A percentile compares a stretch with the other conserved stretches of the same genome.
Conservation (phyloP, 2,888 invertebrate species). For the Sturmia bella region DNA sequence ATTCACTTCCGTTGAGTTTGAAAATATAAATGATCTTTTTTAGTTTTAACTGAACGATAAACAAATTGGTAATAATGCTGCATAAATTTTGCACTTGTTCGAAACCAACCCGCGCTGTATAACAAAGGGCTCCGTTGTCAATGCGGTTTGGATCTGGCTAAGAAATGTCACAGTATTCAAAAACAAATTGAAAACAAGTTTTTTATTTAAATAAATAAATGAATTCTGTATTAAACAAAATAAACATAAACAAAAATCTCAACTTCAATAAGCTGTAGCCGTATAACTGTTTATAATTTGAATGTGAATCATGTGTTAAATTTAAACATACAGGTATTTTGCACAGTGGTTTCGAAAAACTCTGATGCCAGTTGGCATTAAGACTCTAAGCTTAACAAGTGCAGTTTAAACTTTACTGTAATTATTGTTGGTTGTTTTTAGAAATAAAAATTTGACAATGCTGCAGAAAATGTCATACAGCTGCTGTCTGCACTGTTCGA, state of each 20-base stretch:
- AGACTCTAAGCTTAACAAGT: not conserved
- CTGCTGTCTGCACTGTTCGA: no score
- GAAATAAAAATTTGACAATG: no score
- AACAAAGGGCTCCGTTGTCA: no score
- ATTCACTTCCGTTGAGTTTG: constrained; percentile 43
- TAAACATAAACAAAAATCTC: constrained; percentile 11
- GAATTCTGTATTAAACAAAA: constrained; percentile 17
- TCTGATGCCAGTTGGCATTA: not conserved
- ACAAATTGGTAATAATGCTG: not conserved
- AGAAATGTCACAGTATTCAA: constrained; percentile 26
- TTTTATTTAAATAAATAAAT: constrained; percentile 19
- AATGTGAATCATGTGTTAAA: constrained; percentile 15
- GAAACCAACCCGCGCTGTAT: not conserved
- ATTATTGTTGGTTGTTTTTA: no score
- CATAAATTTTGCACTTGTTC: constrained; percentile 36
- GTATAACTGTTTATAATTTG: not conserved
- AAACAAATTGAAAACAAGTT: constrained; percentile 19
- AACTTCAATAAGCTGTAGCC: not conserved
- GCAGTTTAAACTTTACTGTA: no score
- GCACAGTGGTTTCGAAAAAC: constrained; percentile 14
- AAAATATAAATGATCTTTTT: constrained; percentile 35
- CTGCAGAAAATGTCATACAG: no score
- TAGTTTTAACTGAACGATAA: not conserved
- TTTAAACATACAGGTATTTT: not conserved
- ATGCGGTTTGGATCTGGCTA: constrained; percentile 16